Conservation (phyloP, 92 coral and sea anemone genomes). For the Epizoanthus ramosus region DNA sequence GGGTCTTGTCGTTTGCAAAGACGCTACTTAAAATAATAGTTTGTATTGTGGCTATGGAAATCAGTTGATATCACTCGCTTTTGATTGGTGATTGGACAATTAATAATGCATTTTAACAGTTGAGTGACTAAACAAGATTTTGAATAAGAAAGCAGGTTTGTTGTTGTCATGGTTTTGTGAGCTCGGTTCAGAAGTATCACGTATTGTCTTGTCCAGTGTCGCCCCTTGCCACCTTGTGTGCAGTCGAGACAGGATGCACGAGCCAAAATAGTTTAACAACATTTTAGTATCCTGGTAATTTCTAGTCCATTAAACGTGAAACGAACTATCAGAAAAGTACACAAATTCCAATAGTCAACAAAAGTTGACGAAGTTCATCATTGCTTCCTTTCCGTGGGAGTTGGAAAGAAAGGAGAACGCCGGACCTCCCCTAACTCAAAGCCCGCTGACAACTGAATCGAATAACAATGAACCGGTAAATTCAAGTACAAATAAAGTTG, state of each 20-base stretch:
- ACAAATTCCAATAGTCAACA: too few species aligned
- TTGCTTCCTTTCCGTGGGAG: too few species aligned
- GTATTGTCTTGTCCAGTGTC: not conserved
- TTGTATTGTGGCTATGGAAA: conserved; percentile 24
- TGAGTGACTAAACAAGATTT: not conserved
- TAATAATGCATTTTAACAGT: conserved; percentile 39
- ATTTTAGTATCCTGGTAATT: too few species aligned
- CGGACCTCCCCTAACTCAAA: too few species aligned
- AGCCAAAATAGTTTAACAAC: not conserved
- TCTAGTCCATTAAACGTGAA: too few species aligned
- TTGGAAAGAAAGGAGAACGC: too few species aligned
- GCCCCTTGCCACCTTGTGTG: not conserved
- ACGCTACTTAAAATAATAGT: not conserved
- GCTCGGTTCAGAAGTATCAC: not conserved
- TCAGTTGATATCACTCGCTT: not conserved
- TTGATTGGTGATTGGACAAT: conserved; percentile 27
- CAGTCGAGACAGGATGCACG: not conserved
- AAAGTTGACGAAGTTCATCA: too few species aligned
- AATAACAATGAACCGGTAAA: too few species aligned
- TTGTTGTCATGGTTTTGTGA: not conserved
- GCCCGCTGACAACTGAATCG: too few species aligned
- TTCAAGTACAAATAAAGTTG: too few species aligned
- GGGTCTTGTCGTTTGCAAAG: not conserved
- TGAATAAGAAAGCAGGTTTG: conserved; percentile 9
- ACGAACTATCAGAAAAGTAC: too few species aligned